Conservation (phyloP, 2,888 invertebrate species). For the Tanytarsus gracilentus region DNA sequence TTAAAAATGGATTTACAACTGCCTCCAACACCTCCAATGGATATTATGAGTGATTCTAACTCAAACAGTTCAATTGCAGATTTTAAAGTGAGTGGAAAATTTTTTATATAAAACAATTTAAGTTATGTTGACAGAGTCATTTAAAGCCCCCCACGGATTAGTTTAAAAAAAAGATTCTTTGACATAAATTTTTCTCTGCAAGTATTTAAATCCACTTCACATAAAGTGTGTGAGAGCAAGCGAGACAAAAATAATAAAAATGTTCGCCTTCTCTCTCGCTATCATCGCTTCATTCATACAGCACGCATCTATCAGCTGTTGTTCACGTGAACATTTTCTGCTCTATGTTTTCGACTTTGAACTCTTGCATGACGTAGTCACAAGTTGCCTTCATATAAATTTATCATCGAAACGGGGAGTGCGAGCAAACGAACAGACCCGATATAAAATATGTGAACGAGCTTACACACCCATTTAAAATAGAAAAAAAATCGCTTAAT, state of each 20-base stretch:
- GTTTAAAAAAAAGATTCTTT: too few relatives aligned
- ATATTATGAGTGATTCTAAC: constrained; percentile 25
- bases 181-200: background rate
- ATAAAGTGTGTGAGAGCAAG: constrained; percentile 6
- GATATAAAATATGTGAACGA: background rate
- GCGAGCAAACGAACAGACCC: background rate
- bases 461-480: constrained; percentile 26
- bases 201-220: background rate
- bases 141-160: constrained; percentile 1
- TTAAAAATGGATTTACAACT: constrained; percentile 7
- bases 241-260: too few relatives aligned
- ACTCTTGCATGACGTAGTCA: constrained; percentile 26
- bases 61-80: constrained; percentile 23
- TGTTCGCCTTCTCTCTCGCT: constrained; percentile 35
- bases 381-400: background rate
- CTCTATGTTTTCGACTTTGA: constrained; percentile 29
- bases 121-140: background rate
- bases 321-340: constrained; percentile 71
- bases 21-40: constrained; percentile 27
- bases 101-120: too few relatives aligned
- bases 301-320: constrained; percentile 56
- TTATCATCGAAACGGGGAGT: background rate
- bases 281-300: constrained; percentile 40
- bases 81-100: constrained; percentile 25
- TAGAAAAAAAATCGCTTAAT: too few relatives aligned